Conservation (phyloP, 2,113 vertebrate species). For the Globicephala melas region DNA sequence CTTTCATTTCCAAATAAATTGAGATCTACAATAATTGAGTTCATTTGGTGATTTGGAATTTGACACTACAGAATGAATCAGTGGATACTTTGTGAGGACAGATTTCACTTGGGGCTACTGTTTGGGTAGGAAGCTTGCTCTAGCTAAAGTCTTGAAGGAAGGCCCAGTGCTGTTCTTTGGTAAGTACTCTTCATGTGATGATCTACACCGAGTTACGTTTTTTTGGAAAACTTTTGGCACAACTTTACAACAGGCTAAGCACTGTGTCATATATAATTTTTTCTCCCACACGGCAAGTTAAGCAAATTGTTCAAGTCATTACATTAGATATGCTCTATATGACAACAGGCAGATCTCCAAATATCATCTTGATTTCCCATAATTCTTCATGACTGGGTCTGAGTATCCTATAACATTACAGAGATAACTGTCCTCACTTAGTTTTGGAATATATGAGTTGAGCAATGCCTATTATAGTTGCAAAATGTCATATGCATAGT, state of each 20-base stretch:
- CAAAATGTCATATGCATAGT: conserved; percentile 4
- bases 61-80: background rate
- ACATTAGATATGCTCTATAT: background rate
- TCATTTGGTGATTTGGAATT: background rate
- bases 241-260: background rate
- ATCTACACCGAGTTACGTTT: background rate
- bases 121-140: background rate
- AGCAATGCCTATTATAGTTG: background rate
- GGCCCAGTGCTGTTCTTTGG: background rate
- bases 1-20: conserved; percentile 17
- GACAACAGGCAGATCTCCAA: background rate
- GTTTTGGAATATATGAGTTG: conserved; percentile 9
- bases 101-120: background rate
- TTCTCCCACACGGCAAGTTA: background rate
- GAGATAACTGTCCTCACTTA: background rate
- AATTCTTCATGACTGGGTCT: background rate
- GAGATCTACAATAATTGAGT: background rate
- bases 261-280: background rate
- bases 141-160: background rate
- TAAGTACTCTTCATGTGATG: background rate
- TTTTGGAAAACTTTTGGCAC: background rate
- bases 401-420: background rate
- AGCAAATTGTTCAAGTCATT: background rate
- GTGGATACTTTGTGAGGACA: background rate
- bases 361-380: background rate